Evolutionary conservation across 2,797 vertebrate species (phyloP), one percentile per base, ranked within the genome.

Genomic region (Hemibagrus guttatus): DNA sequence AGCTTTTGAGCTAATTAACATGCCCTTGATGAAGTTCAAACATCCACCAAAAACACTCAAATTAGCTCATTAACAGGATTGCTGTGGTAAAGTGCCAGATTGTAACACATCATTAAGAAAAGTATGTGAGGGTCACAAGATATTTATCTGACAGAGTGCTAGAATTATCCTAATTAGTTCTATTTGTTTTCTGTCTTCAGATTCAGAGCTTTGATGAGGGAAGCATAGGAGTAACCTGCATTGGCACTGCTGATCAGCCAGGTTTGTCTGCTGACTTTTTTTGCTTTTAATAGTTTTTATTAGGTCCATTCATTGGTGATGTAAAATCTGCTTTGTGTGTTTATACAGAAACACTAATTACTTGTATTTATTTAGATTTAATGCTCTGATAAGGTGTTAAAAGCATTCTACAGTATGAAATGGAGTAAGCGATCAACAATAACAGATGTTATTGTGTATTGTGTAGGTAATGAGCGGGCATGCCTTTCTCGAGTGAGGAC

Each of bases 141-240:
- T 64, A 81, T 49, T 28, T 81, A 49, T 81, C 39, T 28, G 58
- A 63, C 49, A 58, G 17, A 75, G 54, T 19, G 46, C 28, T 39
- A 35, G 28, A 64, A 56, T 28, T n/a, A 0, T 39, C 19, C 6
- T 59, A 26, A 49, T 72, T n/a, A 75, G 12, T n/a, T 81, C 28
- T 68, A 14, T 69, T 72, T 71, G 28, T 80, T 84, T 39, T 91
- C 26, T 87, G 66, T 58, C 93, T 92, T 80, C 93, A 97, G 97
- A 94, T 97, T 66, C 95, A 96, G 87, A 97, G 96, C 90, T 96
- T 96, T 93, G 97, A 97, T 71, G 96, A 97, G 85, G 94, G 95
- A 86, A 90, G 88, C 49, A 26, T 92, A 1, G 66, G 89, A 12
- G 92, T 89, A 72, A 91, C 58, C 84, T 87, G 42, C 72, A 80